Conservation (phyloP, 1,140 invertebrate species). For the Heliconius hewitsoni region DNA sequence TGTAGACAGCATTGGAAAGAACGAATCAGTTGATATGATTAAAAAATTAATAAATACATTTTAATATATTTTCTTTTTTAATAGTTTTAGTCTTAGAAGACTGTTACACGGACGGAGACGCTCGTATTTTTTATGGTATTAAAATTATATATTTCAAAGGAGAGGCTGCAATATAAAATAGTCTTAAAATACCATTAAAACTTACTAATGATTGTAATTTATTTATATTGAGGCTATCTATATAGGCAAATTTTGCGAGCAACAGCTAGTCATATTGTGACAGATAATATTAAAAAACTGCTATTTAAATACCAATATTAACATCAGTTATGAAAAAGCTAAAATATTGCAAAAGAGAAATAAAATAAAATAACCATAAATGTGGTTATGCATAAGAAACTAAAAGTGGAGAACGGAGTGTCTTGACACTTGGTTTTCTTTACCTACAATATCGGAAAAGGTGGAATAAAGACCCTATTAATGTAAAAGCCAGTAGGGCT, state of each 20-base stretch:
- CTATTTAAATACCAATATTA: no score
- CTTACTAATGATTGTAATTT: neutral
- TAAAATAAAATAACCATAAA: neutral
- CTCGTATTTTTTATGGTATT: neutral
- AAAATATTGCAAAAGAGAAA: neutral
- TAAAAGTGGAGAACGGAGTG: no score
- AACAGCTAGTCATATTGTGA: neutral
- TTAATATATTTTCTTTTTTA: neutral
- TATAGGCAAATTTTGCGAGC: neutral
- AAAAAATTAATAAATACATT: conserved; percentile 75
- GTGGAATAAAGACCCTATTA: no score
- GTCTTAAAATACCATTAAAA: neutral
- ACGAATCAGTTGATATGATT: conserved; percentile 72
- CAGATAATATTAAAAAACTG: neutral
- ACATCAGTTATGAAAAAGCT: neutral
- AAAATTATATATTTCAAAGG: neutral
- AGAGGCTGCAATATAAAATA: no score
- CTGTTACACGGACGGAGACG: neutral
- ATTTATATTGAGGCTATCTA: neutral
- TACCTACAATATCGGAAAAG: no score
- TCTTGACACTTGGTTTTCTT: no score
- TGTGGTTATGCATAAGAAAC: no score
- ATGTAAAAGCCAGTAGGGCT: no score
- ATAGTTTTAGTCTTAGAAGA: neutral
- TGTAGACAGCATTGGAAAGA: conserved; percentile 65